Percentiles rank a stretch among this genome's conserved stretches.
phyloP scores from a whole-genome alignment of 2,113 vertebrate genomes.

The Solea solea region DNA sequence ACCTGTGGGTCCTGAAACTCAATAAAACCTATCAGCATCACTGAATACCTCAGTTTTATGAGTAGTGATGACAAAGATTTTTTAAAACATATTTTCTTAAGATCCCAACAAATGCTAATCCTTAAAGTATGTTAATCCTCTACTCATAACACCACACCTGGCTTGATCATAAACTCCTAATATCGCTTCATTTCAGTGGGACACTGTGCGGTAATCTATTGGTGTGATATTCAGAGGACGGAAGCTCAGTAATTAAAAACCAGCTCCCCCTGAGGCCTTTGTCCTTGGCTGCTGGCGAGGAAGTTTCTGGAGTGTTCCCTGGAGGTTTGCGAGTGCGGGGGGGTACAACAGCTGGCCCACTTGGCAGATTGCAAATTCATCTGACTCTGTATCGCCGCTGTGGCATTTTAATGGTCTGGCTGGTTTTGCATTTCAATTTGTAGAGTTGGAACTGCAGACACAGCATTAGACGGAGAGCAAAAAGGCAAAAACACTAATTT shows the following conservation, averaged over 20 bases:
- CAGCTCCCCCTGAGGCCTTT: constrained; percentile 59
- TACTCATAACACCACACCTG: constrained; percentile 34
- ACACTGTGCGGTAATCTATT: constrained; percentile 49
- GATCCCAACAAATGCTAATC: too few species aligned
- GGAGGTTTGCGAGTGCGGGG: constrained; percentile 36
- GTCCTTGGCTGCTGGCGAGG: constrained; percentile 65
- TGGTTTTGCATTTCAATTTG: constrained; percentile 66
- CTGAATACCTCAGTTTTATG: too few species aligned
- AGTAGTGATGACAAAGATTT: too few species aligned
- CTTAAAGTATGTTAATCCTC: constrained; percentile 1
- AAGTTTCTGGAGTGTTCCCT: constrained; percentile 67
- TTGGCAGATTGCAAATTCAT: constrained; percentile 74
- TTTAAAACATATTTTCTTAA: too few species aligned
- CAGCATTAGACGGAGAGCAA: constrained; percentile 8
- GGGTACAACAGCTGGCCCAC: constrained; percentile 72
- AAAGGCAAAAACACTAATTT: constrained; percentile 22
- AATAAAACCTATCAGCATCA: too few species aligned
- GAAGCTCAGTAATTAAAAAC: constrained; percentile 69
- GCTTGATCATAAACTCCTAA: constrained; percentile 25
- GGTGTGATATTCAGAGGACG: constrained; percentile 61
- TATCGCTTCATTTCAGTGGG: constrained; percentile 38
- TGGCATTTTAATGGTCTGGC: constrained; percentile 70
- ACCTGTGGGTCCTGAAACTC: too few species aligned
- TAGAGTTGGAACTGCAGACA: constrained; percentile 15
- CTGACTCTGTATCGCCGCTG: constrained; percentile 63